Conservation (phyloP, 2,888 invertebrate species). For the Hydrotaea cyrtoneurina region DNA sequence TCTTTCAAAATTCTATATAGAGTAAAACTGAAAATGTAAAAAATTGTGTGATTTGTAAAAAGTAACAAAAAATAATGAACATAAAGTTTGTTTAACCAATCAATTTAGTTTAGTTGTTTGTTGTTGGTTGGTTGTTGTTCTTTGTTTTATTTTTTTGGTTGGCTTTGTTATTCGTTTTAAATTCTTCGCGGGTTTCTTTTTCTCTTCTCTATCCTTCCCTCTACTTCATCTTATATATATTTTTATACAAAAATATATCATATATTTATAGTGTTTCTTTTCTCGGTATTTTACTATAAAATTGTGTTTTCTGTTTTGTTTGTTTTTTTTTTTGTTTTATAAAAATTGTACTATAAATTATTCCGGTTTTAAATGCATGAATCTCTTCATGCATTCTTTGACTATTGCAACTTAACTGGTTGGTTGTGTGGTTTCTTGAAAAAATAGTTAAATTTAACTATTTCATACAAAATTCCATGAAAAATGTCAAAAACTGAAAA, state of each 20-base stretch:
- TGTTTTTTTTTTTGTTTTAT: constrained; percentile 64
- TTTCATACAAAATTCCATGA: constrained; percentile 39
- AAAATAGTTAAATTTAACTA: constrained; percentile 60
- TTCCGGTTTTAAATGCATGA: constrained; percentile 77
- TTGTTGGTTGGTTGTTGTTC: constrained; percentile 28
- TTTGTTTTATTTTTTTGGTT: constrained; percentile 40
- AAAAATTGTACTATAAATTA: constrained; percentile 82
- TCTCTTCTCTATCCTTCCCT: constrained; percentile 66
- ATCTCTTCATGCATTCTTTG: constrained; percentile 70
- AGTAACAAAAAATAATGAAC: constrained; percentile 35
- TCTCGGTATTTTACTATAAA: constrained; percentile 68
- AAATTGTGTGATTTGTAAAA: constrained; percentile 61
- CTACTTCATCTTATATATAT: constrained; percentile 65
- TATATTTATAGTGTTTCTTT: constrained; percentile 70
- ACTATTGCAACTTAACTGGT: constrained; percentile 81
- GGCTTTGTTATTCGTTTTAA: constrained; percentile 46
- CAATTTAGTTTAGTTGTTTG: constrained; percentile 30
- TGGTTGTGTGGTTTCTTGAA: constrained; percentile 24
- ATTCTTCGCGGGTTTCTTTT: constrained; percentile 60
- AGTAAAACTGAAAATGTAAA: constrained; percentile 52
- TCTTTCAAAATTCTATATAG: constrained; percentile 54
- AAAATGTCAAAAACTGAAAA: constrained; percentile 55
- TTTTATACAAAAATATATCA: constrained; percentile 81
- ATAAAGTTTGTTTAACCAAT: constrained; percentile 27
- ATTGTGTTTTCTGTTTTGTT: constrained; percentile 56